Conservation (phyloP, 2,888 invertebrate genomes). For the Lasioglossum calceatum region DNA sequence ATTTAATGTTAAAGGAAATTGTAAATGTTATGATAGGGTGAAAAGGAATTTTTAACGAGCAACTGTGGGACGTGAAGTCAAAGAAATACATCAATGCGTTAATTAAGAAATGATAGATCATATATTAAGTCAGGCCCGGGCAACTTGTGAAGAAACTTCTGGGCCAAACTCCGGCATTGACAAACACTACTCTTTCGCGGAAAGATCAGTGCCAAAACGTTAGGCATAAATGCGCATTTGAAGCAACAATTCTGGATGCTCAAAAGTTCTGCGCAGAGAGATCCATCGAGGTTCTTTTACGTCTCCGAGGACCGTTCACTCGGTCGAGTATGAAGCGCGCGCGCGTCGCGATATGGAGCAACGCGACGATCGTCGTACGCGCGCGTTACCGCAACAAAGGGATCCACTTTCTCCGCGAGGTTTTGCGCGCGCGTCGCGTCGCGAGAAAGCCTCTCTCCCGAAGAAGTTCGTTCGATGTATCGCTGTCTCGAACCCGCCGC, state of each 20-base stretch:
- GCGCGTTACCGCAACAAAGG: slow-evolving; percentile 28
- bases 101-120: neutral
- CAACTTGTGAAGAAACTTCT: neutral
- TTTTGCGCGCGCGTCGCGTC: slow-evolving; percentile 9
- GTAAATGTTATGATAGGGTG: neutral
- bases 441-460: slow-evolving; percentile 6
- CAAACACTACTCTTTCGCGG: neutral
- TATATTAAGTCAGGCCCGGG: neutral
- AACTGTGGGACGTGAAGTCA: neutral
- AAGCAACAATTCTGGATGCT: neutral
- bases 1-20: too few species aligned
- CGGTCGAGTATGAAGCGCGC: slow-evolving; percentile 28
- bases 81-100: neutral
- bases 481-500: neutral
- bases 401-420: slow-evolving; percentile 38
- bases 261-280: neutral
- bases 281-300: neutral
- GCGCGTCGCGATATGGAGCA: slow-evolving; percentile 11
- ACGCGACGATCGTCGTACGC: slow-evolving; percentile 11
- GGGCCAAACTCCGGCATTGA: neutral
- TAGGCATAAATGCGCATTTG: neutral
- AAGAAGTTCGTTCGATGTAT: slow-evolving; percentile 43
- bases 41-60: neutral
- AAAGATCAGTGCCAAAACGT: neutral
- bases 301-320: neutral